Evolutionary conservation across 2,888 invertebrate genomes (phyloP).

Genomic region (Boloria selene): DNA sequence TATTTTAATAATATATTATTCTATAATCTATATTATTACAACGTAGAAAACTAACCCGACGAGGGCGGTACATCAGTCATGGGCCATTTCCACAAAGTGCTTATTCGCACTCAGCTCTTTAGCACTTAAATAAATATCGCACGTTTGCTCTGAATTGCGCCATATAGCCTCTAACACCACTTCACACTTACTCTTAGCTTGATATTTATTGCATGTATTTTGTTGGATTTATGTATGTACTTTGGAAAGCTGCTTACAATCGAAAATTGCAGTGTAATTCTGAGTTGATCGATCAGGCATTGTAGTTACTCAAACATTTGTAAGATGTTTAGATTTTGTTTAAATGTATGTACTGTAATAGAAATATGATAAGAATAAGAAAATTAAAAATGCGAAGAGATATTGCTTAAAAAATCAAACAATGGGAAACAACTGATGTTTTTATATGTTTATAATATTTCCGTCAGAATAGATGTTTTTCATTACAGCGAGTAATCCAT

Average conservation of each 20-base stretch:
- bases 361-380: no score
- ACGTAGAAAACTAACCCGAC: conserved; percentile 19
- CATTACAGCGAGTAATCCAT: no score
- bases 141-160: conserved; percentile 74
- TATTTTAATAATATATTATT: background rate
- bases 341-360: no score
- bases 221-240: conserved; percentile 59
- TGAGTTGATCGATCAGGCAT: background rate
- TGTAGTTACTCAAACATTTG: background rate
- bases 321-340: background rate
- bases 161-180: conserved; percentile 73
- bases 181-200: conserved; percentile 70
- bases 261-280: conserved; percentile 5
- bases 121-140: conserved; percentile 78
- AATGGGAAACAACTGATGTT: no score
- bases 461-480: no score
- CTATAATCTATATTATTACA: conserved; percentile 7
- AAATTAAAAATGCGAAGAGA: no score
- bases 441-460: no score
- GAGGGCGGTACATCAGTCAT: conserved; percentile 63
- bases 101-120: conserved; percentile 54
- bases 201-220: conserved; percentile 58
- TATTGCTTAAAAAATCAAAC: no score
- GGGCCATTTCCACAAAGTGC: conserved; percentile 73
- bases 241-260: conserved; percentile 33